These are phyloP conservation scores for Rhincodon typus DNA, from an alignment of 2,797 vertebrate genomes.

Conservation along the genomic window DNA sequence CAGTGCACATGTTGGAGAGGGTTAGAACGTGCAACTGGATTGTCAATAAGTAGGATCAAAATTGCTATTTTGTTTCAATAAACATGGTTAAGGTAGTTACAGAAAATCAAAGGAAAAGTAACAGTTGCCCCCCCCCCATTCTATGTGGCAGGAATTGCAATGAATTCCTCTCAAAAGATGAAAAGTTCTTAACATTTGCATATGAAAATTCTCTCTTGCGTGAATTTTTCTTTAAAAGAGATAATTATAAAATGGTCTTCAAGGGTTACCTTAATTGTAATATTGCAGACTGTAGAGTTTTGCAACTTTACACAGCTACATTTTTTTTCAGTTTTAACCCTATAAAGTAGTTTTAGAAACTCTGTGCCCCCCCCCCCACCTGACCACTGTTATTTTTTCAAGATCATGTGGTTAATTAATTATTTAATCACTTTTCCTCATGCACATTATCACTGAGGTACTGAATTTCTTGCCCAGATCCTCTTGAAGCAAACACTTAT, in stretches of 20 bases:
- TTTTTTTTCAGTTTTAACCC: slow-evolving; percentile 1
- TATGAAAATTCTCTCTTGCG: neutral
- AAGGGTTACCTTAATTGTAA: neutral
- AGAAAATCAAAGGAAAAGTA: neutral
- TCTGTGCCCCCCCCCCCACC: too few relatives aligned
- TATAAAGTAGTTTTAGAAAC: neutral
- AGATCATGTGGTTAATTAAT: neutral
- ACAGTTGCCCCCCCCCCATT: neutral
- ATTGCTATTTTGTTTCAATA: neutral
- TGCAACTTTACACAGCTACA: neutral
- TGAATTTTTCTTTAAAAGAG: neutral
- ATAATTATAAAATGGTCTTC: neutral
- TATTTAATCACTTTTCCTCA: neutral
- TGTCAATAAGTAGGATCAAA: neutral
- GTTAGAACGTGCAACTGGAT: neutral
- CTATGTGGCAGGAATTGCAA: neutral
- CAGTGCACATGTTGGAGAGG: neutral
- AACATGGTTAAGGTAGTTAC: neutral
- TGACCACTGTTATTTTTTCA: neutral
- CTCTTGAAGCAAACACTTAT: neutral
- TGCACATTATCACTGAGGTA: neutral
- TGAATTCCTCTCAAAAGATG: neutral
- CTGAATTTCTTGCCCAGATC: neutral
- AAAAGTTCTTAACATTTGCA: neutral
- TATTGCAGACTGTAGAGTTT: neutral